Evolutionary conservation across 2,888 invertebrate genomes (phyloP).

Genomic region (Campoplex nolae): DNA sequence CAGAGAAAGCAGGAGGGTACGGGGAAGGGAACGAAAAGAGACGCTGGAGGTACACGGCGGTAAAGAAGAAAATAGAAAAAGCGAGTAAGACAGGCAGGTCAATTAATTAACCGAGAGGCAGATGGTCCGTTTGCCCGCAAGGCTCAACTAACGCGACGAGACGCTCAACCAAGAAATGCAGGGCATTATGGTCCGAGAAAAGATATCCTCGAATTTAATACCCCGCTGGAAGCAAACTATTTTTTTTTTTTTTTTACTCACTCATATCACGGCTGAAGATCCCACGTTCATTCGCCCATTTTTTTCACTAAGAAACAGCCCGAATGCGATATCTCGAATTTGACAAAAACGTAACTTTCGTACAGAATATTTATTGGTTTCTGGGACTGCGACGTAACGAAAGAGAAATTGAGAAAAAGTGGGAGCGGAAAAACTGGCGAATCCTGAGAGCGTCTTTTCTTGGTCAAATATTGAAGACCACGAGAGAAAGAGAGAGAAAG

Average conservation of each 20-base stretch:
- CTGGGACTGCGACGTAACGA: background rate
- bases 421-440: background rate
- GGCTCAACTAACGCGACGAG: constrained; percentile 44
- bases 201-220: background rate
- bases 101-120: constrained; percentile 77
- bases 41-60: constrained; percentile 55
- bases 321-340: background rate
- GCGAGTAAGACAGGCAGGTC: constrained; percentile 72
- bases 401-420: background rate
- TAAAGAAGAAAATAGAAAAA: constrained; percentile 68
- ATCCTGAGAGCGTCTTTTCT: background rate
- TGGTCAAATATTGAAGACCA: background rate
- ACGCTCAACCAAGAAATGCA: constrained; percentile 45
- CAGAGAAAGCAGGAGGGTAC: constrained; percentile 25
- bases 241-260: background rate
- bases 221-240: background rate
- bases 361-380: background rate
- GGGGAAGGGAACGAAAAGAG: constrained; percentile 64
- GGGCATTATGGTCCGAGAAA: constrained; percentile 27
- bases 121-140: constrained; percentile 70
- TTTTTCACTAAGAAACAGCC: background rate
- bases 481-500: background rate
- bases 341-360: background rate
- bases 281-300: background rate
- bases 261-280: background rate